These are phyloP conservation scores for Natator depressus DNA, from an alignment of 2,113 vertebrate species.

Conservation along the genomic window DNA sequence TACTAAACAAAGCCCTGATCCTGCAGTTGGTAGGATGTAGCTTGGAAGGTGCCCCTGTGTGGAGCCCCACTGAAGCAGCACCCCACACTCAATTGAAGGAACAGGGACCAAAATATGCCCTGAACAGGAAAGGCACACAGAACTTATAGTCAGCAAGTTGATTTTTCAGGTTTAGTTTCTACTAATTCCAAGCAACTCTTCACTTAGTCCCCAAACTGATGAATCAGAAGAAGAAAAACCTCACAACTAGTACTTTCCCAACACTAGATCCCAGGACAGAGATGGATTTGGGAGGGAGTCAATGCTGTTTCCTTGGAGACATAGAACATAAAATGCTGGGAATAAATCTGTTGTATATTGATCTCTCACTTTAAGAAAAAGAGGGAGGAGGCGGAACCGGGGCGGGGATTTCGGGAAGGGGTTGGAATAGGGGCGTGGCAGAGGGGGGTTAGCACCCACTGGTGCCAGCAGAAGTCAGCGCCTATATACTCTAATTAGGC, in stretches of 20 bases:
- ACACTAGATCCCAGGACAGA: not conserved
- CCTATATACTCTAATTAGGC: not conserved
- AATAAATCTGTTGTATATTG: not conserved
- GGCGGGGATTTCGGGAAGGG: too few species aligned
- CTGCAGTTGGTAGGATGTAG: not conserved
- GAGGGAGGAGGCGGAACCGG: not conserved
- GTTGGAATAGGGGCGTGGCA: too few species aligned
- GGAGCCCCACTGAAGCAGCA: not conserved
- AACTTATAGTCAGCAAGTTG: constrained; percentile 20
- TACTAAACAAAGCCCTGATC: not conserved
- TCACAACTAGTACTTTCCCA: not conserved
- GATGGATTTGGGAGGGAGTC: not conserved
- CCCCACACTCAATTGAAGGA: not conserved
- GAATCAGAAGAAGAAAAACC: constrained; percentile 49
- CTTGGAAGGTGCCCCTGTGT: not conserved
- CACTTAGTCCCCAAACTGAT: constrained; percentile 23
- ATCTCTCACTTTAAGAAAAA: not conserved
- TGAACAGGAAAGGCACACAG: constrained; percentile 22
- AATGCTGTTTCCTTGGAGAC: not conserved
- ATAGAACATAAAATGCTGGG: not conserved
- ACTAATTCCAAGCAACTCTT: constrained; percentile 9
- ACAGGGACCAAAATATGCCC: not conserved
- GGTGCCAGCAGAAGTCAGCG: too few species aligned
- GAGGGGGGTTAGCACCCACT: too few species aligned
- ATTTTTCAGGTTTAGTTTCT: constrained; percentile 20